phyloP scores from a whole-genome alignment of 2,888 invertebrate genomes.

The Ditylenchus weischeri region DNA sequence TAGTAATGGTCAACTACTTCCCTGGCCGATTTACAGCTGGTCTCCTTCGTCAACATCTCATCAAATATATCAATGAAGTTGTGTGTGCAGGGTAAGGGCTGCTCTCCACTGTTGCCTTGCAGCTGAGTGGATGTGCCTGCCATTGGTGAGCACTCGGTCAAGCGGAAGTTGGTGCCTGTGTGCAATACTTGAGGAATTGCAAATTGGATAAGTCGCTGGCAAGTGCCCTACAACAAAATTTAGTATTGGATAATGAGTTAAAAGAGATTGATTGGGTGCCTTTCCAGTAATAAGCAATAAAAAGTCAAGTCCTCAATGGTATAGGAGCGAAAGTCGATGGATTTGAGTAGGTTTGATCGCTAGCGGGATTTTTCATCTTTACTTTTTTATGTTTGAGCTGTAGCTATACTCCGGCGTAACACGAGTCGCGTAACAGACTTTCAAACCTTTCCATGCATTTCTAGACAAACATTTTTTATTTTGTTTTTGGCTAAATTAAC shows the following conservation, averaged over 20 bases:
- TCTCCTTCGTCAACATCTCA: background rate
- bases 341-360: too few relatives aligned
- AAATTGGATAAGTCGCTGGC: constrained; percentile 28
- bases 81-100: background rate
- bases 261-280: background rate
- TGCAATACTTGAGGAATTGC: constrained; percentile 27
- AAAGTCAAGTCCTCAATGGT: too few relatives aligned
- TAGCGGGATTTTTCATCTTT: too few relatives aligned
- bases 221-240: constrained; percentile 12
- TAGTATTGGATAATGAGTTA: too few relatives aligned
- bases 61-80: constrained; percentile 13
- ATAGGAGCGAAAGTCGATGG: too few relatives aligned
- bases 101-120: constrained; percentile 4
- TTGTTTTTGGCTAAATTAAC: too few relatives aligned
- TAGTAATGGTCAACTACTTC: constrained; percentile 24
- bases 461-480: too few relatives aligned
- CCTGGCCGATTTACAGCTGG: constrained; percentile 5
- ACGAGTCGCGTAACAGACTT: too few relatives aligned
- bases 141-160: constrained; percentile 28
- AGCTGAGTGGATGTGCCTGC: constrained; percentile 14
- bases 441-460: too few relatives aligned
- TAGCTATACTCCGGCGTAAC: too few relatives aligned
- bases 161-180: constrained; percentile 17
- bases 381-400: too few relatives aligned
- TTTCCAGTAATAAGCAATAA: too few relatives aligned